phyloP scores from a whole-genome alignment of 1,140 invertebrate genomes.

The Colletes latitarsis region DNA sequence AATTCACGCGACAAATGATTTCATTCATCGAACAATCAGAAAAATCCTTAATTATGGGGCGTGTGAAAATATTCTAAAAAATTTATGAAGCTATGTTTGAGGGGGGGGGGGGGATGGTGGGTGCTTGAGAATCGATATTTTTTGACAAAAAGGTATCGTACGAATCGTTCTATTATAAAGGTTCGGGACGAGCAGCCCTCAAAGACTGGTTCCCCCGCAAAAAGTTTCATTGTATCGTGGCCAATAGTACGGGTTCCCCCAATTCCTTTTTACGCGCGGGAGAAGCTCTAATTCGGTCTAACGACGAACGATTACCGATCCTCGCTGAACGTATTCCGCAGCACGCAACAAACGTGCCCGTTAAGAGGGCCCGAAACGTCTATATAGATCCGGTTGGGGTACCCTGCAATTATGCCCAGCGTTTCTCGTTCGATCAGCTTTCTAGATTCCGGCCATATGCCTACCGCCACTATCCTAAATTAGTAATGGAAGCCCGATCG shows the following conservation, averaged over 20 bases:
- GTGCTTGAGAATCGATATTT: too few species aligned
- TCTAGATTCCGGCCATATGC: conserved; percentile 40
- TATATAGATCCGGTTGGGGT: conserved; percentile 35
- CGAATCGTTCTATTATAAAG: too few species aligned
- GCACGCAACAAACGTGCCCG: conserved; percentile 54
- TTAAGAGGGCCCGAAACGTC: conserved; percentile 48
- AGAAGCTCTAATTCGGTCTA: conserved; percentile 43
- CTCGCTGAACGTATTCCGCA: conserved; percentile 27
- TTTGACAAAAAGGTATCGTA: too few species aligned
- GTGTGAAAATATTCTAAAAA: too few species aligned
- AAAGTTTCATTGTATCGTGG: not conserved
- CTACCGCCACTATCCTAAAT: conserved; percentile 33
- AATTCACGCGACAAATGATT: too few species aligned
- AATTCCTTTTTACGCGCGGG: conserved; percentile 55
- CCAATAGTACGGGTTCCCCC: conserved; percentile 37
- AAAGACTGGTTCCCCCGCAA: not conserved
- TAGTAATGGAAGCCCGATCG: conserved; percentile 31
- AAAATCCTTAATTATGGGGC: too few species aligned
- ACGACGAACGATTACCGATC: conserved; percentile 49
- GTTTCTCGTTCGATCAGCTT: conserved; percentile 40
- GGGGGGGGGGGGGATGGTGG: too few species aligned
- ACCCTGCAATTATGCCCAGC: conserved; percentile 44
- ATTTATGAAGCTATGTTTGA: too few species aligned
- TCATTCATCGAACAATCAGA: too few species aligned
- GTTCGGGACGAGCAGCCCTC: too few species aligned